Evolutionary conservation across 1,140 invertebrate genomes (phyloP), one percentile per base, ranked within the genome.

Genomic region (Bombus terrestris): DNA sequence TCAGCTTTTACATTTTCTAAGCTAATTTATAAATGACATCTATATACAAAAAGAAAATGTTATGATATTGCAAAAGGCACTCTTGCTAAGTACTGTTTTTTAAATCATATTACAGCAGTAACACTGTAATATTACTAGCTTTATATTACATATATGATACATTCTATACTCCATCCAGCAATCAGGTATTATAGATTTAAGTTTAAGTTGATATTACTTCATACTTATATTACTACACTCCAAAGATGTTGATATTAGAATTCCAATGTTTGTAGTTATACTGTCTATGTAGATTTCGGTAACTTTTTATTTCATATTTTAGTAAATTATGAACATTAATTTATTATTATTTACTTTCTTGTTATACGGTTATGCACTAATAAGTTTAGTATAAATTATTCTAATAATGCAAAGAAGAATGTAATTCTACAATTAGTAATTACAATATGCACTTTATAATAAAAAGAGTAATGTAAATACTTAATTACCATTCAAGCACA

Each of bases 1-100:
- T 35, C 72, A 77, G 80, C 81, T 83, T 80, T 90, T 59, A 73
- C 69, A 83, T 81, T 90, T 88, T 90, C 75, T 79, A 79, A 79
- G 59, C 75, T 79, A 84, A 78, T 85, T 85, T 79, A 57, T 64
- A 68, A 87, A 83, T 37, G 32, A 76, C 35, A 68, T 81, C 78
- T 81, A 81, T 37, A 57, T 15, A 41, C 28, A 64, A 62, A 81
- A 81, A 64, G 41, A n/a, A 68, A 74, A 75, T 73, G 78, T 81
- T 75, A 81, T 57, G 35, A 35, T 59, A 75, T 32, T 59, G 72
- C 35, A 72, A 81, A 85, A 57, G 22, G 37, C 84, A 81, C 71
- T 86, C 57, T 81, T 75, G 84, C 37, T 75, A 71, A 76, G 64
- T 59, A 81, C 35, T 81, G 59, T 86, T 86, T 86, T 86, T 76